A percentile compares a stretch with the other conserved stretches of the same genome.
These are phyloP conservation scores for Platysteira castanea DNA, from an alignment of 2,113 vertebrate species.

Conservation along the genomic window DNA sequence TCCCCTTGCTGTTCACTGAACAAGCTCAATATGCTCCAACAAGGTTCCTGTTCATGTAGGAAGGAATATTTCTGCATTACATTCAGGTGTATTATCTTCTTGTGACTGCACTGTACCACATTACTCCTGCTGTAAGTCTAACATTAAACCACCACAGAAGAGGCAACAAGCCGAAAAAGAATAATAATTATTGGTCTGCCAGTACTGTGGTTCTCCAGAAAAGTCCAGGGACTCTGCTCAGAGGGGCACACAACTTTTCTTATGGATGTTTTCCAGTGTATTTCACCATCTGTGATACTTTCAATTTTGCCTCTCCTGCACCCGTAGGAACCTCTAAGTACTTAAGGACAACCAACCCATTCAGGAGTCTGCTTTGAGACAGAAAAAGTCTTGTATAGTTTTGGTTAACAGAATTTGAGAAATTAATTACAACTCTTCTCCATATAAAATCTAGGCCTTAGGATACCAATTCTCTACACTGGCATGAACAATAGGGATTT, in stretches of 20 bases:
- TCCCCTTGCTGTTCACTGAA: background rate
- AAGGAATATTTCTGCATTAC: background rate
- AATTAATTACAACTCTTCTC: background rate
- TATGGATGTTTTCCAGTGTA: background rate
- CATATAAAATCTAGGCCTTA: background rate
- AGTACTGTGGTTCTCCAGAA: background rate
- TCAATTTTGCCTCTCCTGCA: background rate
- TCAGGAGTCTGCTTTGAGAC: background rate
- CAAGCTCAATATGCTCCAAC: background rate
- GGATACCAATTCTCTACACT: background rate
- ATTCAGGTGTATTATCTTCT: background rate
- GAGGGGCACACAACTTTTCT: background rate
- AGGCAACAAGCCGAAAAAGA: background rate
- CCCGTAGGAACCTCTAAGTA: rapidly evolving
- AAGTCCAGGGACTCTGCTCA: background rate
- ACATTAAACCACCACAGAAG: background rate
- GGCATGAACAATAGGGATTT: background rate
- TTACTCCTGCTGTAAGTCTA: background rate
- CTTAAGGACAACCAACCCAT: background rate
- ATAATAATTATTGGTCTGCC: background rate
- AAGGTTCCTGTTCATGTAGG: background rate
- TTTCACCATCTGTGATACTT: background rate
- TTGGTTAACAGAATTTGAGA: background rate
- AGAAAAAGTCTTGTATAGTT: background rate
- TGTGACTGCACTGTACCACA: background rate